Percentiles rank a stretch among this genome's conserved stretches.
phyloP scores from a whole-genome alignment of 2,113 vertebrate species.

The Aleadryas rufinucha region DNA sequence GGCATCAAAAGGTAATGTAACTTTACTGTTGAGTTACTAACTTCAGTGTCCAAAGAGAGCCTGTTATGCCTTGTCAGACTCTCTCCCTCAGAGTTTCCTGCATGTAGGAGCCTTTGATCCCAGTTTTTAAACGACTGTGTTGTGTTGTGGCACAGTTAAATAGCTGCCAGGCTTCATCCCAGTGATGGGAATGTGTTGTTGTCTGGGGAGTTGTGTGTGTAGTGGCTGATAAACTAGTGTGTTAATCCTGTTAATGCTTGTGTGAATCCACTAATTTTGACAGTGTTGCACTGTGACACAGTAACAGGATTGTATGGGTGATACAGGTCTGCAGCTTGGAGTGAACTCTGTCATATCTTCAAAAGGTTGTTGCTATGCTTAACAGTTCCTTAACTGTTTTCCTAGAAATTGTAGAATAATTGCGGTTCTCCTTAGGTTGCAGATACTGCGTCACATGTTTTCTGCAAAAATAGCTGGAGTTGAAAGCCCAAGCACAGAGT shows the following conservation, averaged over 20 bases:
- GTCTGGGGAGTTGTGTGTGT: not conserved
- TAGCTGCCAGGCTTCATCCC: not conserved
- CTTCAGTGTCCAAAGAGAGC: not conserved
- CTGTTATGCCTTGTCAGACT: not conserved
- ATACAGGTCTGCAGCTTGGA: not conserved
- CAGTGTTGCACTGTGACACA: not conserved
- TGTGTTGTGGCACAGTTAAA: not conserved
- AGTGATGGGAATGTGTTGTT: not conserved
- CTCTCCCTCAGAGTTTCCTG: not conserved
- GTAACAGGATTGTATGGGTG: not conserved
- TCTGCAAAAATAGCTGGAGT: not conserved
- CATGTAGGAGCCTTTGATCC: not conserved
- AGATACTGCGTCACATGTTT: not conserved
- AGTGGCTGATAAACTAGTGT: constrained; percentile 13
- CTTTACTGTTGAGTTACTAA: not conserved
- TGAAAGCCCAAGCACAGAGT: not conserved
- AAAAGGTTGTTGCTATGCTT: not conserved
- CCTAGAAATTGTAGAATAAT: not conserved
- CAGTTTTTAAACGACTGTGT: not conserved
- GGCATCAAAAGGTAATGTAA: not conserved
- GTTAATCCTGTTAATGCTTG: constrained; percentile 28
- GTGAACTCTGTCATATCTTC: not conserved
- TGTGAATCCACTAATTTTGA: not conserved
- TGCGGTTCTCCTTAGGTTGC: not conserved
- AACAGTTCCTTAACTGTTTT: not conserved